Conservation (phyloP, 2,113 vertebrate genomes). For the Baryphthengus martii region DNA sequence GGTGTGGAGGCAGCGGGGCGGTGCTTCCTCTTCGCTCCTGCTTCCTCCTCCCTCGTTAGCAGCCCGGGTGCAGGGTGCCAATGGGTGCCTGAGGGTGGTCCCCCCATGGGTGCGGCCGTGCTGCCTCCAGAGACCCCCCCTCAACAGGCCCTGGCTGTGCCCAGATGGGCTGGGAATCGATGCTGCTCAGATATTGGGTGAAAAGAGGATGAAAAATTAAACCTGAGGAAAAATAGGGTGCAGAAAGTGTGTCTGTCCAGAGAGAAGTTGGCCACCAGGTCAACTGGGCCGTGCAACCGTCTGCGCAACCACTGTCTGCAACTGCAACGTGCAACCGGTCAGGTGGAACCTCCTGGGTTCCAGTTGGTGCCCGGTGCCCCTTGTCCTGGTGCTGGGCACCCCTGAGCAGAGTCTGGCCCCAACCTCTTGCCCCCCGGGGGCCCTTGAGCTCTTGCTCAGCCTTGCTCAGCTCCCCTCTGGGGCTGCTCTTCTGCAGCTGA, state of each 20-base stretch:
- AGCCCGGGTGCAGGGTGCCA: fast-evolving
- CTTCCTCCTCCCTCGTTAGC: background rate
- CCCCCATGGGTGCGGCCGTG: background rate
- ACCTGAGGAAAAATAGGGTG: background rate
- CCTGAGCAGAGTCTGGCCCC: no score
- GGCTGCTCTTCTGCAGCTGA: background rate
- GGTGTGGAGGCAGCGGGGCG: fast-evolving
- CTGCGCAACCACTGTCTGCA: background rate
- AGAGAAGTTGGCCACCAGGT: background rate
- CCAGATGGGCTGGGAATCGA: background rate
- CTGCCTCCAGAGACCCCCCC: background rate
- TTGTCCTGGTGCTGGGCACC: no score
- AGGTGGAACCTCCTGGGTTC: no score
- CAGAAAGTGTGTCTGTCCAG: background rate
- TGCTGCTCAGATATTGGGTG: fast-evolving
- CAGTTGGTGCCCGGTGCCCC: no score
- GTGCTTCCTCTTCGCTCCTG: background rate
- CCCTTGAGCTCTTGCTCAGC: no score
- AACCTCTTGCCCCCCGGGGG: no score
- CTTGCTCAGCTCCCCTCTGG: no score
- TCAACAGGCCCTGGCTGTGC: background rate
- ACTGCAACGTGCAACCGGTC: background rate
- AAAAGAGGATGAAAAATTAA: background rate
- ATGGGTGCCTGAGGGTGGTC: fast-evolving
- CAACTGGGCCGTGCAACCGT: fast-evolving